Base-by-base conservation (phyloP, 2,797 vertebrate genomes). In the Brachyalestes nurse region DNA sequence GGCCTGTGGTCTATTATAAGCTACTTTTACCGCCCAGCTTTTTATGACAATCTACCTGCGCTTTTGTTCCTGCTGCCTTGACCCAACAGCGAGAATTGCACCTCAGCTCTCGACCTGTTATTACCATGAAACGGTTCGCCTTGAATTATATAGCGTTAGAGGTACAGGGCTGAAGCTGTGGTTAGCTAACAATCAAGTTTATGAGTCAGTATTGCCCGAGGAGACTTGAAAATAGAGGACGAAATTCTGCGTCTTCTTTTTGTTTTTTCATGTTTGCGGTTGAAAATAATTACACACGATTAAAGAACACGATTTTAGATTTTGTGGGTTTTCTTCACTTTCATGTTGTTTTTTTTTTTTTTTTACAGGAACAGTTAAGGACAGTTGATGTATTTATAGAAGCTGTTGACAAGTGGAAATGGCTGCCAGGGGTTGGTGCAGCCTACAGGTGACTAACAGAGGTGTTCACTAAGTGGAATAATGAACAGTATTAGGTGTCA, bases 391-490 rank as follows among this genome's bases (percentile, higher is more conserved):
- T 97, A 97, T 97, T 98, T 97, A 95, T 97, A 97, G 96, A 83
- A 88, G 92, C 93, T 95, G 94, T 95, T 95, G 96, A 95, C 96
- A 94, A 93, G 93, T 94, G 91, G 93, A 93, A 94, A 91, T 84
- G 89, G 71, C 93, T 82, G 92, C 92, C 91, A 91, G n/a, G 75
- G 69, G 62, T 85, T 92, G 90, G 92, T 94, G 92, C 91, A 82
- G 94, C 94, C 95, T 95, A 96, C 96, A 97, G 96, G 96, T 97
- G 97, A 97, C 97, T 97, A 97, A 97, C 96, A 96, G 96, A 95
- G 95, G 95, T 97, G 96, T 93, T 99, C 97, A 98, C 95, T 96
- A 97, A 97, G 97, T 98, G 97, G 98, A 99, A 99, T 99, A 99
- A 99, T 98, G 96, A 98, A 95, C 94, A 95, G 95, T 96, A 96